Percentiles rank a stretch among this genome's conserved stretches.
These are phyloP conservation scores for Ranitomeya imitator DNA, from an alignment of 2,113 vertebrate species.

Conservation along the genomic window DNA sequence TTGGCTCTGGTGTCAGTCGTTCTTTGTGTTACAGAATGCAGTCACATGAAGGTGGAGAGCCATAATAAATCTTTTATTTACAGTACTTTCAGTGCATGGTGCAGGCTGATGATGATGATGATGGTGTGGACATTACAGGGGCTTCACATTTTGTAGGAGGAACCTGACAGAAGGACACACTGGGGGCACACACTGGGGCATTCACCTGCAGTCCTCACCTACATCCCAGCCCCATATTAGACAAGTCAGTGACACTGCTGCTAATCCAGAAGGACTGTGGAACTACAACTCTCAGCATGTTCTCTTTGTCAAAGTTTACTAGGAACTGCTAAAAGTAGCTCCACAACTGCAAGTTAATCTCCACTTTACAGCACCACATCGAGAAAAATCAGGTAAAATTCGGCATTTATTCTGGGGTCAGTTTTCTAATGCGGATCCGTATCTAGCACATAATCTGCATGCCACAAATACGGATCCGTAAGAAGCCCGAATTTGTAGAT, in stretches of 20 bases:
- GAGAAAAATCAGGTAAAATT: neutral
- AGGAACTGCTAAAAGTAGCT: neutral
- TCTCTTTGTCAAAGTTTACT: neutral
- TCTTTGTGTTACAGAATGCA: neutral
- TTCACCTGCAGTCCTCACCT: neutral
- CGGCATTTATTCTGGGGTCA: neutral
- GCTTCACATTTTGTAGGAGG: constrained; percentile 46
- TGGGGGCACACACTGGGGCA: neutral
- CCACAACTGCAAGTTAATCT: neutral
- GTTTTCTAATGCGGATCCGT: neutral
- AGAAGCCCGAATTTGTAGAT: neutral
- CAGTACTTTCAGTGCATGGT: constrained; percentile 83
- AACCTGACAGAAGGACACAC: neutral
- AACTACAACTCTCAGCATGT: constrained; percentile 15
- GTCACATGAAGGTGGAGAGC: constrained; percentile 67
- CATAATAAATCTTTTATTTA: constrained; percentile 95
- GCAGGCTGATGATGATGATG: constrained; percentile 53
- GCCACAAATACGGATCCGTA: neutral
- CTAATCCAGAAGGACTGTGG: neutral
- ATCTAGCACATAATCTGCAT: neutral
- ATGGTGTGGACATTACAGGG: constrained; percentile 60
- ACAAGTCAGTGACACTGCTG: neutral
- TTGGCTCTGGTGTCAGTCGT: too few species aligned
- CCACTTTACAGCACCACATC: neutral
- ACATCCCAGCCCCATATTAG: neutral